Conservation (phyloP, 2,113 vertebrate species). For the Macaca mulatta region DNA sequence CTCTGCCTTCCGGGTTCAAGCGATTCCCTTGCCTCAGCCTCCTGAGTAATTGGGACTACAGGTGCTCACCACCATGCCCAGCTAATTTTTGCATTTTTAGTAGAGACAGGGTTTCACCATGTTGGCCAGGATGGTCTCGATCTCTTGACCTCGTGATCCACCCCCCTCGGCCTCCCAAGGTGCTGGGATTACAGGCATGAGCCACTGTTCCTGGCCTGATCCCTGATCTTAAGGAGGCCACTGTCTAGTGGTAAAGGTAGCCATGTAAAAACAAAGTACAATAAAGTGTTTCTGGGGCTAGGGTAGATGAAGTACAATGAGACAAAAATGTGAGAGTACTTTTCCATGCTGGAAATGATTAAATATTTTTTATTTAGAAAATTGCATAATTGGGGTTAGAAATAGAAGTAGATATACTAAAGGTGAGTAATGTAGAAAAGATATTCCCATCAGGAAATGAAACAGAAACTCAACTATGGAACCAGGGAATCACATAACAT, state of each 20-base stretch:
- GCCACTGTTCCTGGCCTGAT: too few relatives aligned
- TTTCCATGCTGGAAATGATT: background rate
- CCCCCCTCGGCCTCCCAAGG: too few relatives aligned
- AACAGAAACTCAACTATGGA: background rate
- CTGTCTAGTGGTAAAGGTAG: background rate
- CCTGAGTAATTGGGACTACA: too few relatives aligned
- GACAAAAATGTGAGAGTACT: background rate
- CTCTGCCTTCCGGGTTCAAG: too few relatives aligned
- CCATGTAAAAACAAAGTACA: background rate
- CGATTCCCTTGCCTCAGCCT: too few relatives aligned
- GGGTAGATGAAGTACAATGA: background rate
- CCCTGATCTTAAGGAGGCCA: background rate
- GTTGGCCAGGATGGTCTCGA: too few relatives aligned
- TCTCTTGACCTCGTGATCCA: too few relatives aligned
- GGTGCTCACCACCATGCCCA: too few relatives aligned
- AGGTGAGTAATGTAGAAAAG: background rate
- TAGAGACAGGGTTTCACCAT: too few relatives aligned
- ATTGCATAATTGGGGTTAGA: background rate
- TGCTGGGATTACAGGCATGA: too few relatives aligned
- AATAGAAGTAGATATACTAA: background rate
- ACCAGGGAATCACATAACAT: background rate
- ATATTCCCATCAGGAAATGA: background rate
- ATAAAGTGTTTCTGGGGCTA: background rate
- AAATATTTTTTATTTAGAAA: background rate
- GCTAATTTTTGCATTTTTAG: too few relatives aligned